Percentiles rank a stretch among this genome's conserved stretches.
Evolutionary conservation across 2,113 vertebrate genomes (phyloP).

Genomic region (Clinocottus analis): DNA sequence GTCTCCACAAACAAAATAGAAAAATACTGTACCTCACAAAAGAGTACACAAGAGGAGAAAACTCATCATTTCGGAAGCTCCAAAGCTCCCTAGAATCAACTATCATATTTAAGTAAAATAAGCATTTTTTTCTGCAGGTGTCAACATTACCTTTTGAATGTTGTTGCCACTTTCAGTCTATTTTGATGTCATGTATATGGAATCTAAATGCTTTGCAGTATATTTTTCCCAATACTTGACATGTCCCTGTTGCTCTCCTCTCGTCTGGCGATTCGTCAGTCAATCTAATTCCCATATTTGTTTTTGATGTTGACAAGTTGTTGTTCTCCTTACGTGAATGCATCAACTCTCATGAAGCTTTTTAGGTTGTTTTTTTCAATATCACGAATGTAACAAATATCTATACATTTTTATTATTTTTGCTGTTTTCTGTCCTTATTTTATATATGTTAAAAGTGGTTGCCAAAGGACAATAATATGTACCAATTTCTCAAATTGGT

Average conservation of each 20-base stretch:
- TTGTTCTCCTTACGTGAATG: too few species aligned
- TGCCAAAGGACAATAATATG: not conserved
- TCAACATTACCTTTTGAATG: not conserved
- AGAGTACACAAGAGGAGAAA: too few species aligned
- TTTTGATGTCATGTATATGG: not conserved
- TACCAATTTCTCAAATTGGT: not conserved
- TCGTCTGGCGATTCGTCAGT: too few species aligned
- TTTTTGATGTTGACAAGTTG: too few species aligned
- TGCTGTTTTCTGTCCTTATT: not conserved
- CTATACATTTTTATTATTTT: not conserved
- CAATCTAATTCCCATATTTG: too few species aligned
- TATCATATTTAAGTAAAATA: too few species aligned
- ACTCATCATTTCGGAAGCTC: too few species aligned
- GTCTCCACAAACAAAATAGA: too few species aligned
- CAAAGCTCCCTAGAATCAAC: not conserved
- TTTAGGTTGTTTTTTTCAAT: not conserved
- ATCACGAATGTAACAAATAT: not conserved
- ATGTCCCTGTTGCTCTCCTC: too few species aligned
- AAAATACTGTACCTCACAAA: too few species aligned
- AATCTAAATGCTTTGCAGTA: not conserved
- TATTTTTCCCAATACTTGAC: too few species aligned
- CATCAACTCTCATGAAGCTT: not conserved
- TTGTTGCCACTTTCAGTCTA: not conserved
- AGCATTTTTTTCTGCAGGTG: too few species aligned
- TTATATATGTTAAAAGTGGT: not conserved